phyloP scores from a whole-genome alignment of 2,113 vertebrate genomes.

The Vulpes lagopus region DNA sequence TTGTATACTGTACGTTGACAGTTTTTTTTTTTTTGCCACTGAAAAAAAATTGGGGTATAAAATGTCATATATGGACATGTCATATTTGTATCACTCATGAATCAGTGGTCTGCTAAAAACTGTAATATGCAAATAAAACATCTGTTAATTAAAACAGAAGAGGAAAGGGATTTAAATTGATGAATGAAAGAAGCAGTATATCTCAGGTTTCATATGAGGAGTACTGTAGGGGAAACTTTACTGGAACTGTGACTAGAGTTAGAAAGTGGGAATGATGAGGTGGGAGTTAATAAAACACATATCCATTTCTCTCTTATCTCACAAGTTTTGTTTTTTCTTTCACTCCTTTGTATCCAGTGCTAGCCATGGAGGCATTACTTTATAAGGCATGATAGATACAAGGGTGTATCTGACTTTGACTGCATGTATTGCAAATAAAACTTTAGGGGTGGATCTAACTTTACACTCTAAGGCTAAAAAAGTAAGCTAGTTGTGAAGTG shows the following conservation, averaged over 20 bases:
- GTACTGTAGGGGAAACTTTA: neutral
- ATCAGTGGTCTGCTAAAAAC: neutral
- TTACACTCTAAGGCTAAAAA: neutral
- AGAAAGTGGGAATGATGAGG: neutral
- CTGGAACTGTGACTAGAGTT: neutral
- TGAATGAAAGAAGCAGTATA: neutral
- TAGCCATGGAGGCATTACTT: neutral
- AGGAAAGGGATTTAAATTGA: neutral
- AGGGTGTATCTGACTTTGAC: no score
- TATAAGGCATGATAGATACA: no score
- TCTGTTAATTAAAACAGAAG: neutral
- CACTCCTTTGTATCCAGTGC: neutral
- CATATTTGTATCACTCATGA: neutral
- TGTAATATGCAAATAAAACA: slow-evolving; percentile 19
- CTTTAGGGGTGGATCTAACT: neutral
- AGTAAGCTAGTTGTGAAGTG: neutral
- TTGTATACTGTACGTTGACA: neutral
- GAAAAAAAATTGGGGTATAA: neutral
- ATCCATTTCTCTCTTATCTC: neutral
- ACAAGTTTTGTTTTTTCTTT: neutral
- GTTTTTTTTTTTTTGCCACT: neutral
- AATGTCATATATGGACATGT: neutral
- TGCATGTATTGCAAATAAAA: neutral
- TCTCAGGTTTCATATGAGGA: neutral
- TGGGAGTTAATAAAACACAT: neutral